Percentiles rank a stretch among this genome's conserved stretches.
Conservation (phyloP, 2,888 invertebrate genomes). For the Drosophila pegasa region DNA sequence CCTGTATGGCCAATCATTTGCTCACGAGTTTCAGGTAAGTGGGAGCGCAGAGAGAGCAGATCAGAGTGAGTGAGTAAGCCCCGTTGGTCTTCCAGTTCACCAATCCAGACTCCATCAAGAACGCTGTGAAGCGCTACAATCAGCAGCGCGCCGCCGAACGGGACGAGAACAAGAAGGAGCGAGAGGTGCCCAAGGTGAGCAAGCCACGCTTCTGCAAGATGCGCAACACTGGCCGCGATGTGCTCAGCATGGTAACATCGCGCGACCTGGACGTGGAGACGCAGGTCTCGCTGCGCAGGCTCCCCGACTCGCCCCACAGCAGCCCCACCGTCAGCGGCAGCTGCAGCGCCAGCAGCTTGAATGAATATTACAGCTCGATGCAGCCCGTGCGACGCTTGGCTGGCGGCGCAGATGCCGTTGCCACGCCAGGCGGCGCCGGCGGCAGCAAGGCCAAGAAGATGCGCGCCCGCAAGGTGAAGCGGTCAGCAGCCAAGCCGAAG, state of each 20-base stretch:
- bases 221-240: slow-evolving; percentile 45
- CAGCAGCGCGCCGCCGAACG: slow-evolving; percentile 55
- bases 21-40: slow-evolving; percentile 52
- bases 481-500: not conserved
- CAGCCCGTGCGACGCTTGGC: slow-evolving; percentile 20
- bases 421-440: not conserved
- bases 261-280: slow-evolving; percentile 75
- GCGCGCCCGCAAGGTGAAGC: slow-evolving; percentile 15
- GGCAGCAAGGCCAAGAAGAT: not conserved
- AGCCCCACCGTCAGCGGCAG: slow-evolving; percentile 3
- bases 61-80: no score
- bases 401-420: slow-evolving; percentile 31
- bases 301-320: not conserved
- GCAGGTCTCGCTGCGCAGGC: slow-evolving; percentile 50
- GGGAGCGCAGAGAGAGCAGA: no score
- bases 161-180: slow-evolving; percentile 33
- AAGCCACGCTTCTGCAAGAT: slow-evolving; percentile 61
- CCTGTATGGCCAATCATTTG: slow-evolving; percentile 45
- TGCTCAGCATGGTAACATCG: slow-evolving; percentile 42
- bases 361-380: no score
- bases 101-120: slow-evolving; percentile 65
- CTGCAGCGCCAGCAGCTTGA: no score
- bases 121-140: slow-evolving; percentile 66
- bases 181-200: slow-evolving; percentile 16
- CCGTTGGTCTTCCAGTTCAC: slow-evolving; percentile 42